These are phyloP conservation scores for Orgyia antiqua DNA, from an alignment of 2,888 invertebrate species.

Conservation along the genomic window DNA sequence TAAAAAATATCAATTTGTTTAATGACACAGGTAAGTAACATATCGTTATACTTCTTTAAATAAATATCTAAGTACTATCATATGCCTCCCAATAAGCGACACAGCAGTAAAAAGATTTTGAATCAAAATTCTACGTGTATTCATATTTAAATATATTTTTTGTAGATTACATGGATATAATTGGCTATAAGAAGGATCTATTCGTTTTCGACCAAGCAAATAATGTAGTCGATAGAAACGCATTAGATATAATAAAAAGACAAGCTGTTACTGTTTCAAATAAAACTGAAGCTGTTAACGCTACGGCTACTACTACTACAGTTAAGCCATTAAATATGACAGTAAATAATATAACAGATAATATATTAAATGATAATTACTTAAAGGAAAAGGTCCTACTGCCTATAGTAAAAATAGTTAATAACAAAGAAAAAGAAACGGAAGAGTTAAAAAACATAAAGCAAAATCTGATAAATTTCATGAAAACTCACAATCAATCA, in stretches of 20 bases:
- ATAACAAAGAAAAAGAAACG: slow-evolving; percentile 43
- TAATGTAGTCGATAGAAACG: slow-evolving; percentile 17
- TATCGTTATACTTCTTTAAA: background rate
- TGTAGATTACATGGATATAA: slow-evolving; percentile 9
- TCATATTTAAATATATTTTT: background rate
- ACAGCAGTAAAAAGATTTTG: too few species aligned
- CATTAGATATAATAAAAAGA: slow-evolving; percentile 42
- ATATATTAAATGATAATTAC: slow-evolving; percentile 6
- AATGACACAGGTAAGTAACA: slow-evolving; percentile 14
- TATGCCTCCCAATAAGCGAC: too few species aligned
- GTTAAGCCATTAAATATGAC: slow-evolving; percentile 2
- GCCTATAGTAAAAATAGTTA: slow-evolving; percentile 41
- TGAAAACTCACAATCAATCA: slow-evolving; percentile 19
- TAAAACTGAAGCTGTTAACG: slow-evolving; percentile 2
- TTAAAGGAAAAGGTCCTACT: slow-evolving; percentile 30
- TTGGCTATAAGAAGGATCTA: slow-evolving; percentile 11
- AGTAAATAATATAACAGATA: background rate
- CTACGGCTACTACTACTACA: too few species aligned
- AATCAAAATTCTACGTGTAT: too few species aligned
- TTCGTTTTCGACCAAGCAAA: slow-evolving; percentile 14
- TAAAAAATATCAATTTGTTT: slow-evolving; percentile 6
- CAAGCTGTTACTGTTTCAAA: slow-evolving; percentile 21
- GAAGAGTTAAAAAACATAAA: slow-evolving; percentile 36
- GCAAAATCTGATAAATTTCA: slow-evolving; percentile 33
- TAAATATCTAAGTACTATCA: too few species aligned